These are phyloP conservation scores for Lycaena phlaeas DNA, from an alignment of 2,888 invertebrate genomes.

Conservation along the genomic window DNA sequence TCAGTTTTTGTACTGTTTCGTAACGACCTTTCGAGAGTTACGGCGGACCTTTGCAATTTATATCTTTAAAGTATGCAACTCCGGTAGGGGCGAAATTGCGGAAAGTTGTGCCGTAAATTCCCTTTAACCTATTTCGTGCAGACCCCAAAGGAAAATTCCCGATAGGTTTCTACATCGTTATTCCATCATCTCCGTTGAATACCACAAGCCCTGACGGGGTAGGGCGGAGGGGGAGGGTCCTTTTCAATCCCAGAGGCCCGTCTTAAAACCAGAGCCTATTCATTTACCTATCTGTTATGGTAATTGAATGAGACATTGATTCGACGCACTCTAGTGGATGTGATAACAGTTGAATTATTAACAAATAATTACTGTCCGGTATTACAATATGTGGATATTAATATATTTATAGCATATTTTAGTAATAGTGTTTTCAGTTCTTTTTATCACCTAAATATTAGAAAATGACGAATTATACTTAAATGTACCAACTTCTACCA, in stretches of 20 bases:
- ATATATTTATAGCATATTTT: too few species aligned
- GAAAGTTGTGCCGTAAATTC: slow-evolving; percentile 4
- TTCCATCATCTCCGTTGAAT: slow-evolving; percentile 56
- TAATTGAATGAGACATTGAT: slow-evolving; percentile 63
- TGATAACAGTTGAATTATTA: too few species aligned
- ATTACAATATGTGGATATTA: too few species aligned
- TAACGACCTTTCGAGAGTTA: neutral
- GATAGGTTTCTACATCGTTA: slow-evolving; percentile 48
- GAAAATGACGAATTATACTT: too few species aligned
- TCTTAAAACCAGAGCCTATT: slow-evolving; percentile 50
- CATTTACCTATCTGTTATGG: slow-evolving; percentile 47
- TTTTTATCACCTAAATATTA: slow-evolving; percentile 14
- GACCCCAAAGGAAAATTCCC: slow-evolving; percentile 19
- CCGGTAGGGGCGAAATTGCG: neutral
- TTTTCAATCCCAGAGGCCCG: slow-evolving; percentile 42
- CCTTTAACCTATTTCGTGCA: slow-evolving; percentile 14
- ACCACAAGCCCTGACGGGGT: slow-evolving; percentile 39
- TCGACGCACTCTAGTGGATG: slow-evolving; percentile 50
- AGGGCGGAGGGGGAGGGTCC: slow-evolving; percentile 45
- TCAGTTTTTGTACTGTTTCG: neutral
- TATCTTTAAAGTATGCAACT: slow-evolving; percentile 2
- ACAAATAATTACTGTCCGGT: slow-evolving; percentile 39
- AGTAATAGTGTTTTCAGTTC: too few species aligned
- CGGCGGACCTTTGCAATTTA: neutral
- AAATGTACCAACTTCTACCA: too few species aligned